phyloP scores from a whole-genome alignment of 2,113 vertebrate species.

The Nerophis ophidion region DNA sequence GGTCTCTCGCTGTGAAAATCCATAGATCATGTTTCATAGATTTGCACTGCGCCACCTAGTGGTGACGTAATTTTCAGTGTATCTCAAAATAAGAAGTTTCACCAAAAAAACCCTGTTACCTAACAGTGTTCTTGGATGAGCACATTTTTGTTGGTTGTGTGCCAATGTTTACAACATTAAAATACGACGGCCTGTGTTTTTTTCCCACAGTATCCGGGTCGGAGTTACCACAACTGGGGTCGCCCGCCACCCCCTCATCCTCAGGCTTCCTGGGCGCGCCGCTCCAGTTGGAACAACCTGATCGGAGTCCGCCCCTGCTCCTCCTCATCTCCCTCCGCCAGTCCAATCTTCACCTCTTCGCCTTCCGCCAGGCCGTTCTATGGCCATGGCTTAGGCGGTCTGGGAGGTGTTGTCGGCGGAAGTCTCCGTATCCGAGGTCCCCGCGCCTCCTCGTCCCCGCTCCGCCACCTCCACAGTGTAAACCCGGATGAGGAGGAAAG shows the following conservation, averaged over 20 bases:
- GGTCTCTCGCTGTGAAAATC: too few species aligned
- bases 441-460: conserved; percentile 54
- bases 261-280: conserved; percentile 80
- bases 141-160: neutral
- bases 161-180: neutral
- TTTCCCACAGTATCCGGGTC: conserved; percentile 75
- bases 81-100: too few species aligned
- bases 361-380: conserved; percentile 60
- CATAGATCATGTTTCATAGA: too few species aligned
- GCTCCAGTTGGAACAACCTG: conserved; percentile 93
- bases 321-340: conserved; percentile 52
- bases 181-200: neutral
- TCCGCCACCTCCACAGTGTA: conserved; percentile 49
- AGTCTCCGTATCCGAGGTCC: conserved; percentile 75
- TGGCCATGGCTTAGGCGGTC: conserved; percentile 50
- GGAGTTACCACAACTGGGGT: conserved; percentile 81
- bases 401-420: conserved; percentile 54
- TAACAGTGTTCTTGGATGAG: neutral
- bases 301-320: conserved; percentile 51
- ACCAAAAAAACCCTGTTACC: too few species aligned
- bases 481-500: conserved; percentile 81
- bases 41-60: too few species aligned
- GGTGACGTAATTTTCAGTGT: too few species aligned
- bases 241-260: conserved; percentile 48
- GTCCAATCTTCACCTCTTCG: conserved; percentile 39